Evolutionary conservation across 2,797 vertebrate species (phyloP), one percentile per base, ranked within the genome.

Genomic region (Sebastes itinus): DNA sequence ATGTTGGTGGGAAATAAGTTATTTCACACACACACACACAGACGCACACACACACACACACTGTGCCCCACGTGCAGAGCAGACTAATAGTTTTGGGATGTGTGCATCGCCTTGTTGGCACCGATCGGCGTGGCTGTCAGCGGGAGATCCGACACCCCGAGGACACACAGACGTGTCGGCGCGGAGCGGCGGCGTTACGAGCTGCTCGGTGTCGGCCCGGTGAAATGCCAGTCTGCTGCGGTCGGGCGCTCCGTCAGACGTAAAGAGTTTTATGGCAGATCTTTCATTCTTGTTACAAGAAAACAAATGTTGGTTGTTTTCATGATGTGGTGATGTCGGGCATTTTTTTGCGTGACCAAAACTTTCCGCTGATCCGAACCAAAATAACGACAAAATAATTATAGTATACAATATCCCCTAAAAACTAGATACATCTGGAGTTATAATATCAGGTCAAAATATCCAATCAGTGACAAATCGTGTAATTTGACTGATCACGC

Each of bases 81-180:
- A 78, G 75, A 75, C 70, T 76, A 80, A 89, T 78, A 59, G 80
- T n/a, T 88, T 59, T 14, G 73, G 30, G 76, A 88, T 87, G 89
- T 79, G 76, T 52, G 70, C 56, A 64, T 67, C 10, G 73, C 77
- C 49, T 78, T 3, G 77, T 78, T 76, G 87, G 85, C 88, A 85
- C 6, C 59, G 30, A 76, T 22, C 55, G 2, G 76, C 18, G 77
- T 12, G 75, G 73, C 61, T 58, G 70, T 73, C 70, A 67, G 86
- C 77, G 2, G 86, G 83, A 42, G 76, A 52, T 74, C 73, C 4
- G 77, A 86, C 78, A 13, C 87, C 38, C 62, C 0, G 3, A 79
- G 70, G 79, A 67, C 75, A 54, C 32, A 75, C n/a, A 58, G 75
- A 67, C 22, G 35, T 18, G 75, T 73, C 65, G 12, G 66, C 5